Evolutionary conservation across 2,888 invertebrate species (phyloP), one percentile per base, ranked within the genome.

Genomic region (Xanthia togata): DNA sequence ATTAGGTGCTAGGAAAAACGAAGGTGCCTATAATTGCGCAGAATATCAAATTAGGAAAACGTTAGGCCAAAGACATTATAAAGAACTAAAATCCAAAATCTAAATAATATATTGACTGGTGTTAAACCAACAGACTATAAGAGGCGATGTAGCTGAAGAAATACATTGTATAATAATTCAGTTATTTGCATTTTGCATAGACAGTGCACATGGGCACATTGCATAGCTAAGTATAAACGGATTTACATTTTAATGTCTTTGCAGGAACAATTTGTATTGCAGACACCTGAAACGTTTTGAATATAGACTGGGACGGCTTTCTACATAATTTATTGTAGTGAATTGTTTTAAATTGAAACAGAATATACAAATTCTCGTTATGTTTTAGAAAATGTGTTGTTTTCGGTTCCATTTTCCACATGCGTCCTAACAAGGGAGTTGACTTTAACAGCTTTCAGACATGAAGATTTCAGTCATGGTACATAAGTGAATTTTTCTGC

Each of bases 231-330:
- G 86, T 87, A 86, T 90, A 89, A 90, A 88, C 87, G 84, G 88
- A 91, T 92, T 91, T 91, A 88, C 91, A 91, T 91, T 88, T 89
- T 89, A 91, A 91, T 90, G 89, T 89, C 87, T 88, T 89, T 87
- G 87, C 79, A 78, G 82, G 86, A 85, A 90, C 87, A 87, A 91
- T 91, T 91, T 90, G 89, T 91, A 88, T 89, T 86, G 86, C 88
- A 89, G 89, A 87, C 87, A 91, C 88, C 88, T 89, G 89, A 88
- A 88, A 79, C 87, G 84, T 83, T 89, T 90, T 87, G 83, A 86
- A 84, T 88, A 86, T 88, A 87, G 87, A 89, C 86, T 81, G 79
- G 78, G 64, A 81, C 70, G 81, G 78, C 71, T 81, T 76, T 79
- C 76, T 81, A 81, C 67, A 68, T 80, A 84, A 87, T 88, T 84